phyloP scores from a whole-genome alignment of 2,113 vertebrate species.

The Chlamydotis undulata region DNA sequence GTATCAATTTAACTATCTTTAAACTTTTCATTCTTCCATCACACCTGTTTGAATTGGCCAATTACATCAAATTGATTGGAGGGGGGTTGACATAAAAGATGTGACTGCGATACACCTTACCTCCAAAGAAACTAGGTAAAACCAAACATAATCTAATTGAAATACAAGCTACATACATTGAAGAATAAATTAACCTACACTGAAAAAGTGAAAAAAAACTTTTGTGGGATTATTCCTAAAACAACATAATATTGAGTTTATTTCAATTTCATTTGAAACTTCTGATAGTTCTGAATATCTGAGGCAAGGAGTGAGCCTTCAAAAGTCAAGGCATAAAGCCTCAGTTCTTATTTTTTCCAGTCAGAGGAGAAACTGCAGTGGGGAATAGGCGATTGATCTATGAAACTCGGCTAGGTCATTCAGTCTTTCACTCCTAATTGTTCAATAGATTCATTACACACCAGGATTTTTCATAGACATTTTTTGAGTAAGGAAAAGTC shows the following conservation, averaged over 20 bases:
- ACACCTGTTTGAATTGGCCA: background rate
- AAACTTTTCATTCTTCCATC: background rate
- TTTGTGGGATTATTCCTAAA: background rate
- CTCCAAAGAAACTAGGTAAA: background rate
- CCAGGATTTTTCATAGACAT: background rate
- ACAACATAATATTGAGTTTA: background rate
- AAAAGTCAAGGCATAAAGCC: background rate
- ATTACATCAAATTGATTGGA: background rate
- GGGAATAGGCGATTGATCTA: background rate
- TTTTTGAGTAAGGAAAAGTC: slow-evolving; percentile 5
- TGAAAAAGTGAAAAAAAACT: background rate
- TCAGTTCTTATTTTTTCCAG: background rate
- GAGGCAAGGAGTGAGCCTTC: background rate
- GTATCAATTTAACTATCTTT: background rate
- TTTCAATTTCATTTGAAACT: background rate
- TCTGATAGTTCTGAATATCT: background rate
- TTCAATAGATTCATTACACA: background rate
- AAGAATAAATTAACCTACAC: background rate
- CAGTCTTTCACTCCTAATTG: background rate
- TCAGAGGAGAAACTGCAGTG: background rate
- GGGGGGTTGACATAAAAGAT: background rate
- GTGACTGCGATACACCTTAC: background rate
- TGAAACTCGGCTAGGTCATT: background rate
- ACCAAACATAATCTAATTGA: background rate
- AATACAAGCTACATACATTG: background rate